These are phyloP conservation scores for Drosophila ficusphila DNA, from an alignment of 1,140 invertebrate genomes.

Conservation along the genomic window DNA sequence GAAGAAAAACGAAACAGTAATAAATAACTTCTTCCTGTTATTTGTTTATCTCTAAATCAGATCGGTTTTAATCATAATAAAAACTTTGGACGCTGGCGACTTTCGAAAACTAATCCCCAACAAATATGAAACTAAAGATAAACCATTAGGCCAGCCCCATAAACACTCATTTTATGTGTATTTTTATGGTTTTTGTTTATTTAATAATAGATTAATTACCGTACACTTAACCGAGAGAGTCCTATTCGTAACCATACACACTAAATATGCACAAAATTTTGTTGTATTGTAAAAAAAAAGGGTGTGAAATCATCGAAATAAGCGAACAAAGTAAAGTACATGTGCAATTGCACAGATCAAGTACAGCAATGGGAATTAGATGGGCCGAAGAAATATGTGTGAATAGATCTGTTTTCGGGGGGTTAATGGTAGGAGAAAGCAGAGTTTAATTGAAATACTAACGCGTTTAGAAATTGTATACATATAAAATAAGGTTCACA, in stretches of 20 bases:
- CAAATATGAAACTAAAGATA: neutral
- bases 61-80: neutral
- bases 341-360: slow-evolving; percentile 37
- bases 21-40: neutral
- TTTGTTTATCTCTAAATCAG: neutral
- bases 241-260: slow-evolving; percentile 81
- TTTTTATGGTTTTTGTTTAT: slow-evolving; percentile 73
- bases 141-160: neutral
- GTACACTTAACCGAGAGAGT: slow-evolving; percentile 79
- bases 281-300: slow-evolving; percentile 53
- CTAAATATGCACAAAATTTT: slow-evolving; percentile 80
- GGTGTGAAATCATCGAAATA: slow-evolving; percentile 30
- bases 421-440: slow-evolving; percentile 58
- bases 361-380: slow-evolving; percentile 30
- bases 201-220: slow-evolving; percentile 82
- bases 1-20: neutral
- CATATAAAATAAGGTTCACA: slow-evolving; percentile 76
- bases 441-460: slow-evolving; percentile 71
- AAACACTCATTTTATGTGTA: slow-evolving; percentile 11
- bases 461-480: slow-evolving; percentile 69
- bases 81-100: neutral
- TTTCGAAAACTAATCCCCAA: neutral
- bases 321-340: slow-evolving; percentile 35
- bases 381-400: slow-evolving; percentile 2
- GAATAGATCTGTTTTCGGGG: slow-evolving; percentile 22